phyloP scores from a whole-genome alignment of 2,113 vertebrate species.

The Leptobrachium leishanense region DNA sequence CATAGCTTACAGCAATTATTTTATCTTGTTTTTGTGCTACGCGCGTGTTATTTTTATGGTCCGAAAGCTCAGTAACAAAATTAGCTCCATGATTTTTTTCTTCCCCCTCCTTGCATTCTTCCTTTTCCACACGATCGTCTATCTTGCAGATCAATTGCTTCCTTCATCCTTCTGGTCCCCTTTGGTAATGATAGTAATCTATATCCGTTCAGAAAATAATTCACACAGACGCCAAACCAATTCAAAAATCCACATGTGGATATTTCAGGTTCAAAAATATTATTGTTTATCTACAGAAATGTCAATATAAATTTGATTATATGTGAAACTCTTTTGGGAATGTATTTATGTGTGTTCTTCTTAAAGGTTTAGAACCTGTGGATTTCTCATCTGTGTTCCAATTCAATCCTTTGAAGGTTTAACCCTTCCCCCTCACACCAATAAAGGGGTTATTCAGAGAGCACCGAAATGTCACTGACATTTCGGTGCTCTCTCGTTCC shows the following conservation, averaged over 20 bases:
- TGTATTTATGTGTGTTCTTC: neutral
- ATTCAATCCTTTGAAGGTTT: too few species aligned
- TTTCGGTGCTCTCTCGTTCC: too few species aligned
- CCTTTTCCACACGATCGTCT: conserved; percentile 8
- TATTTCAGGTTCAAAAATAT: conserved; percentile 29
- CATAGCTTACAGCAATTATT: neutral
- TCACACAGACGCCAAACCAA: conserved; percentile 37
- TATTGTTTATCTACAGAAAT: conserved; percentile 40
- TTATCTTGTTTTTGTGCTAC: neutral
- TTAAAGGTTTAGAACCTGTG: too few species aligned
- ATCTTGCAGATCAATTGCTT: conserved; percentile 45
- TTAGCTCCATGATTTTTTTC: conserved; percentile 34
- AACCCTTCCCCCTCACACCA: too few species aligned
- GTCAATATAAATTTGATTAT: conserved; percentile 43
- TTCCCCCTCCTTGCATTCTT: conserved; percentile 3
- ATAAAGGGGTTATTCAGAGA: too few species aligned
- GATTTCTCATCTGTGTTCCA: too few species aligned
- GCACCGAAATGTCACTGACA: too few species aligned
- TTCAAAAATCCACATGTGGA: conserved; percentile 45
- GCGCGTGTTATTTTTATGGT: too few species aligned
- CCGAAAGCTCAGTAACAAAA: neutral
- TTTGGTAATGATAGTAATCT: conserved; percentile 48
- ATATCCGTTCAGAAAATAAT: conserved; percentile 46
- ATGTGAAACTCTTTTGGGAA: conserved; percentile 26
- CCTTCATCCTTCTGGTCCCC: conserved; percentile 44